Evolutionary conservation across 1,140 invertebrate species (phyloP).

Genomic region (Oedothorax gibbosus): DNA sequence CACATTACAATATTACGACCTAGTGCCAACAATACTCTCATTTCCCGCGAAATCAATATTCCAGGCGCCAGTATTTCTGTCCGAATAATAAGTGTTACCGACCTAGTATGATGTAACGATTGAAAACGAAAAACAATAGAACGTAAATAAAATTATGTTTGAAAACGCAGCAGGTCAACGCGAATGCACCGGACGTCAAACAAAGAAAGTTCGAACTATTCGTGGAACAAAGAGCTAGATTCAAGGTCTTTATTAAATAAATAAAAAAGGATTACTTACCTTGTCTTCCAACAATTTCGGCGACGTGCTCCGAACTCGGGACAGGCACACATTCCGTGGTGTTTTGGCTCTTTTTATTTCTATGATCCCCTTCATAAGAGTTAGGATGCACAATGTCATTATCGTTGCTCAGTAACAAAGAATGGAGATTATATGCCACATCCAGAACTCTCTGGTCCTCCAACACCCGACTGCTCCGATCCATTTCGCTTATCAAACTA

Average conservation of each 20-base stretch:
- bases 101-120: not conserved
- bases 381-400: slow-evolving; percentile 55
- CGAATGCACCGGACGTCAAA: slow-evolving; percentile 49
- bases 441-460: slow-evolving; percentile 90
- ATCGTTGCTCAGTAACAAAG: slow-evolving; percentile 65
- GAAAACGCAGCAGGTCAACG: not conserved
- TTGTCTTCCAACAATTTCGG: slow-evolving; percentile 99
- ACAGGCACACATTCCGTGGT: slow-evolving; percentile 99
- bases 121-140: not conserved
- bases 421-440: slow-evolving; percentile 73
- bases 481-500: slow-evolving; percentile 60
- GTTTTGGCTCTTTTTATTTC: slow-evolving; percentile 93
- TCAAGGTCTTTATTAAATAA: slow-evolving; percentile 13
- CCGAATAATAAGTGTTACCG: slow-evolving; percentile 19
- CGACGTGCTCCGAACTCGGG: slow-evolving; percentile 98
- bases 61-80: slow-evolving; percentile 27
- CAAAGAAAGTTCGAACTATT: slow-evolving; percentile 31
- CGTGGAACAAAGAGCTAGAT: slow-evolving; percentile 40
- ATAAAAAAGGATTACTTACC: slow-evolving; percentile 75
- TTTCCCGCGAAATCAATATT: slow-evolving; percentile 25
- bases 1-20: no score
- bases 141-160: not conserved
- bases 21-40: no score
- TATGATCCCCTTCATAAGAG: slow-evolving; percentile 72
- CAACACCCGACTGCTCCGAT: slow-evolving; percentile 67